Conservation (phyloP, 1,140 invertebrate species). For the Andricus grossulariae region DNA sequence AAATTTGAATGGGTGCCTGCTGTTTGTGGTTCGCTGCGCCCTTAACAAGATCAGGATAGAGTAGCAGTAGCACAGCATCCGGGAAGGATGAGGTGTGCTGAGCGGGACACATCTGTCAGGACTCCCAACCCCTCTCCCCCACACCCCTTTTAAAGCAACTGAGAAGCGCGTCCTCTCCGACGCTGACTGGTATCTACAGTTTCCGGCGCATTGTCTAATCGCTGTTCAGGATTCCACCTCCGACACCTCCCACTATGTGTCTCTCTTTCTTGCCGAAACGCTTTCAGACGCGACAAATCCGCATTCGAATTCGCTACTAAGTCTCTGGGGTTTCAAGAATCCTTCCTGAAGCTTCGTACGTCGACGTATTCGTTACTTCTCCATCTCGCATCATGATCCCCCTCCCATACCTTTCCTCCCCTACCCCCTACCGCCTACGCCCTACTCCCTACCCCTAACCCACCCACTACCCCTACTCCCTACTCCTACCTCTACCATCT, state of each 20-base stretch:
- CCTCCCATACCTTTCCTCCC: too few species aligned
- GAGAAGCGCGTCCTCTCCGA: conserved; percentile 50
- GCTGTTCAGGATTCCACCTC: conserved; percentile 54
- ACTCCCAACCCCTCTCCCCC: conserved; percentile 63
- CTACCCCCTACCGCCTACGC: too few species aligned
- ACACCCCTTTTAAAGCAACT: conserved; percentile 38
- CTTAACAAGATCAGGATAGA: conserved; percentile 73
- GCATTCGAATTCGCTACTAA: conserved; percentile 61
- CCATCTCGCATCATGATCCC: conserved; percentile 40
- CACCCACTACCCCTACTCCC: too few species aligned
- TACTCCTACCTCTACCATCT: too few species aligned
- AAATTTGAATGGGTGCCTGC: conserved; percentile 72
- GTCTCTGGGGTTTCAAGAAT: conserved; percentile 49
- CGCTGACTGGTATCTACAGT: conserved; percentile 52
- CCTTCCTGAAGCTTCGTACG: conserved; percentile 51
- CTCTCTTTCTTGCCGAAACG: conserved; percentile 47
- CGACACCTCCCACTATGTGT: conserved; percentile 43
- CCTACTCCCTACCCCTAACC: too few species aligned
- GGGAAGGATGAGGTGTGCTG: conserved; percentile 55
- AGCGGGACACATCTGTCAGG: conserved; percentile 69
- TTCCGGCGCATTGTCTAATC: conserved; percentile 71
- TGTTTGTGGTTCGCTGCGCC: conserved; percentile 73
- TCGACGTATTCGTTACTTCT: conserved; percentile 42
- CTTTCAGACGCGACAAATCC: conserved; percentile 64
- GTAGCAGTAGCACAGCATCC: conserved; percentile 53